phyloP scores from a whole-genome alignment of 2,888 invertebrate genomes.

The Sceliomorpha sp. region DNA sequence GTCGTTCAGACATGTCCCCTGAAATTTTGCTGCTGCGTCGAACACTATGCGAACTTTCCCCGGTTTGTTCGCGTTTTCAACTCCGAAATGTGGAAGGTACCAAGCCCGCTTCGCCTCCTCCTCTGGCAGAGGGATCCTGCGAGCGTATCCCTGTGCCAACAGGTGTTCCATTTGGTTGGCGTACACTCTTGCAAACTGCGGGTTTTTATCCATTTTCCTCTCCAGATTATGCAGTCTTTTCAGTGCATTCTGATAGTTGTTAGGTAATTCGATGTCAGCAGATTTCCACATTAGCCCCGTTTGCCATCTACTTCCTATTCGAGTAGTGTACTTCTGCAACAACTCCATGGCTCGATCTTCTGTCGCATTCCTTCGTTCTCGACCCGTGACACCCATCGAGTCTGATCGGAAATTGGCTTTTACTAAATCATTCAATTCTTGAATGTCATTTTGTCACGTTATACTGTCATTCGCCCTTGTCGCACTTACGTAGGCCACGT shows the following conservation, averaged over 20 bases:
- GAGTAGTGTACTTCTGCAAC: background rate
- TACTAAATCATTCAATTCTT: background rate
- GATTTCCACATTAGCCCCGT: slow-evolving; percentile 33
- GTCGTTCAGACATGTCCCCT: slow-evolving; percentile 61
- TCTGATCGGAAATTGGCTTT: slow-evolving; percentile 13
- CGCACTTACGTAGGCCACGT: background rate
- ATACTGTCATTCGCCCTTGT: too few relatives aligned
- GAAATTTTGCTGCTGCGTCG: slow-evolving; percentile 64
- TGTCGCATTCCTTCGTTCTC: background rate
- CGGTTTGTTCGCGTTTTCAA: slow-evolving; percentile 57
- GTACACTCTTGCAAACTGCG: slow-evolving; percentile 14
- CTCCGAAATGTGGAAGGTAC: slow-evolving; percentile 46
- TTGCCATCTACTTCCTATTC: slow-evolving; percentile 12
- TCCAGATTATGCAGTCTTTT: slow-evolving; percentile 19
- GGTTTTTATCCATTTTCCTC: slow-evolving; percentile 15
- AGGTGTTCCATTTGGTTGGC: slow-evolving; percentile 15
- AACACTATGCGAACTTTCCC: slow-evolving; percentile 64
- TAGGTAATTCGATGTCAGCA: background rate
- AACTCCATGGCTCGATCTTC: slow-evolving; percentile 9
- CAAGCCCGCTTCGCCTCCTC: background rate
- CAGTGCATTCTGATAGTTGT: slow-evolving; percentile 4
- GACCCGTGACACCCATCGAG: slow-evolving; percentile 7
- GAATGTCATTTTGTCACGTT: background rate
- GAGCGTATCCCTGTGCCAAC: slow-evolving; percentile 18
- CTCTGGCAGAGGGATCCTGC: background rate